phyloP scores from a whole-genome alignment of 2,113 vertebrate genomes.

The Cyprinus carpio region DNA sequence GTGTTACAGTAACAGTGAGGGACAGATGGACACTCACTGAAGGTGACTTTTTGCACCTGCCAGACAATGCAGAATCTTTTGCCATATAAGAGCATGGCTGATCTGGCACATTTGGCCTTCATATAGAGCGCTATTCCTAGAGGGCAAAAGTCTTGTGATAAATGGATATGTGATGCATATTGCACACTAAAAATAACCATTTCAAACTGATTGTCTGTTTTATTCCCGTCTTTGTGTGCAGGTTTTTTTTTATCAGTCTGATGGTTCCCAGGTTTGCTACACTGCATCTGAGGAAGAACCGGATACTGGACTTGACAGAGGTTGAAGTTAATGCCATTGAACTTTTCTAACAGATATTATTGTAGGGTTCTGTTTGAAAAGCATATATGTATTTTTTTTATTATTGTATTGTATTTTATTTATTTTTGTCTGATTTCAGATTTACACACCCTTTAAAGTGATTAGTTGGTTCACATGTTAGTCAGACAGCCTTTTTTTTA shows the following conservation, averaged over 20 bases:
- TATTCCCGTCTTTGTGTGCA: neutral
- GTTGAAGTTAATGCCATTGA: neutral
- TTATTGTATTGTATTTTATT: too few species aligned
- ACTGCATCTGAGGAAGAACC: too few species aligned
- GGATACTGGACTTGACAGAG: neutral
- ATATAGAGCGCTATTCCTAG: neutral
- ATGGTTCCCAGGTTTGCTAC: neutral
- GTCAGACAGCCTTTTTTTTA: neutral
- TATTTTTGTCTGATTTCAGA: too few species aligned
- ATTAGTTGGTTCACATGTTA: neutral
- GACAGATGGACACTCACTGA: slow-evolving; percentile 10
- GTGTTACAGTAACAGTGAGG: neutral
- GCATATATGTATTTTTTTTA: neutral
- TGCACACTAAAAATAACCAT: neutral
- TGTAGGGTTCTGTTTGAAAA: neutral
- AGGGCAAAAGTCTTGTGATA: neutral
- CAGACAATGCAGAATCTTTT: neutral
- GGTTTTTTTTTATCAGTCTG: neutral
- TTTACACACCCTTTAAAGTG: neutral
- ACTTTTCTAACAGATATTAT: neutral
- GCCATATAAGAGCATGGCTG: neutral
- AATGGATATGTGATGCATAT: neutral
- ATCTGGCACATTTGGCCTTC: neutral
- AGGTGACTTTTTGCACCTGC: slow-evolving; percentile 44
- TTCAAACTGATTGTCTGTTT: neutral